A percentile compares a stretch with the other conserved stretches of the same genome.
phyloP scores from a whole-genome alignment of 2,113 vertebrate species.

The Siphamia tubifer region DNA sequence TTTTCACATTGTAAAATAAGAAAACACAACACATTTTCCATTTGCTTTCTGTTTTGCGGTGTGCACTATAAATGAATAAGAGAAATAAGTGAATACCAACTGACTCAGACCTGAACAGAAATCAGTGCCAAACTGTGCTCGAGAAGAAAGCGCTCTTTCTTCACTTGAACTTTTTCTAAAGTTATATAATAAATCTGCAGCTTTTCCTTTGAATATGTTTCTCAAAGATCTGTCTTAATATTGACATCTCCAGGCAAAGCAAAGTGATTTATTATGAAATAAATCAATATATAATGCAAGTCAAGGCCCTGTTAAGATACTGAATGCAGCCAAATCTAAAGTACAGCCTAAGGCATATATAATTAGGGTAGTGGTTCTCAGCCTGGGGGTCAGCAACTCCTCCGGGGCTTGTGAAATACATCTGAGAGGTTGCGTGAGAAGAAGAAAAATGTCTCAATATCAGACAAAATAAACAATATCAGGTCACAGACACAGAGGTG shows the following conservation, averaged over 20 bases:
- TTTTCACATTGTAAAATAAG: too few relatives aligned
- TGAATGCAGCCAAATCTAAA: constrained; percentile 20
- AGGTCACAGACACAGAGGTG: too few relatives aligned
- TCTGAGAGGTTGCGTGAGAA: background rate
- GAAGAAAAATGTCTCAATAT: background rate
- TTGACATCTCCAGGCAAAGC: constrained; percentile 19
- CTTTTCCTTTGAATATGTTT: constrained; percentile 4
- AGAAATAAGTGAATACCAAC: too few relatives aligned
- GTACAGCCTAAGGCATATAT: constrained; percentile 7
- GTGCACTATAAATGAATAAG: too few relatives aligned
- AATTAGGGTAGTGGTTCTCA: background rate
- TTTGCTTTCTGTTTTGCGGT: too few relatives aligned
- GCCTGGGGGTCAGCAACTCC: background rate
- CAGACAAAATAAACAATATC: too few relatives aligned
- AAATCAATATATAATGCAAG: constrained; percentile 29
- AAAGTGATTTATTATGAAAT: constrained; percentile 27
- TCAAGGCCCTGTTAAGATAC: constrained; percentile 10
- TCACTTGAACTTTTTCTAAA: too few relatives aligned
- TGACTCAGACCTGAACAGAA: too few relatives aligned
- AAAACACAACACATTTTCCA: too few relatives aligned
- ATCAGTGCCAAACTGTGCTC: too few relatives aligned
- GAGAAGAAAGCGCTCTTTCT: too few relatives aligned
- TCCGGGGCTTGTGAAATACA: background rate
- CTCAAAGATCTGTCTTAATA: constrained; percentile 10
- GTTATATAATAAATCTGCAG: too few relatives aligned